Percentiles rank a stretch among this genome's conserved stretches.
These are phyloP conservation scores for Megaptera novaeangliae DNA, from an alignment of 2,113 vertebrate genomes.

Conservation along the genomic window DNA sequence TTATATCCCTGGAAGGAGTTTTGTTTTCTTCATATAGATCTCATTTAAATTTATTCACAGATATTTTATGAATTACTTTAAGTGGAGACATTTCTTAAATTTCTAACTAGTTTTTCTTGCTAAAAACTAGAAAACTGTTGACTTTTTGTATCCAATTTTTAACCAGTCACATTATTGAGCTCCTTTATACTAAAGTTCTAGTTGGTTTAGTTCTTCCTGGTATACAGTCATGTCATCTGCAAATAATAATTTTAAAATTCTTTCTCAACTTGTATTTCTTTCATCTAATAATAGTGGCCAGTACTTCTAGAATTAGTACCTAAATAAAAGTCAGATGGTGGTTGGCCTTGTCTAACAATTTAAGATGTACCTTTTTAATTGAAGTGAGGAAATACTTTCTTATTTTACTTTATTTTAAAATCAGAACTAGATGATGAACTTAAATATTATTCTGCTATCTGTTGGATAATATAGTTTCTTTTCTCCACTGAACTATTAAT, in stretches of 20 bases:
- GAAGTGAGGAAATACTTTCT: background rate
- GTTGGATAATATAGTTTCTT: background rate
- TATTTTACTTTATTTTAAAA: background rate
- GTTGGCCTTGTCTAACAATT: background rate
- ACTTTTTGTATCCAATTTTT: background rate
- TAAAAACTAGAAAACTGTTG: background rate
- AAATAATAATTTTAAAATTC: background rate
- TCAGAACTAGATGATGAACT: background rate
- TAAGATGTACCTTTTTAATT: background rate
- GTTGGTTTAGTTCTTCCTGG: background rate
- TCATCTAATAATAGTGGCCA: background rate
- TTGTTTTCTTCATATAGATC: background rate
- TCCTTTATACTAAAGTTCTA: background rate
- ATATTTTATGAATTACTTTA: background rate
- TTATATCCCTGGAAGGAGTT: background rate
- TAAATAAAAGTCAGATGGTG: background rate
- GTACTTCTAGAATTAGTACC: background rate
- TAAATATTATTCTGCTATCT: background rate
- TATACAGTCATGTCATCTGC: background rate
- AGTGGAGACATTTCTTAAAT: background rate
- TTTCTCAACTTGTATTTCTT: background rate
- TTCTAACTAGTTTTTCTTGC: background rate
- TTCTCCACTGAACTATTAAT: background rate
- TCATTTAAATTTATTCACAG: background rate
- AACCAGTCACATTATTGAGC: background rate